These are phyloP conservation scores for Drosophila subsilvestris DNA, from an alignment of 2,888 invertebrate species.

Conservation along the genomic window DNA sequence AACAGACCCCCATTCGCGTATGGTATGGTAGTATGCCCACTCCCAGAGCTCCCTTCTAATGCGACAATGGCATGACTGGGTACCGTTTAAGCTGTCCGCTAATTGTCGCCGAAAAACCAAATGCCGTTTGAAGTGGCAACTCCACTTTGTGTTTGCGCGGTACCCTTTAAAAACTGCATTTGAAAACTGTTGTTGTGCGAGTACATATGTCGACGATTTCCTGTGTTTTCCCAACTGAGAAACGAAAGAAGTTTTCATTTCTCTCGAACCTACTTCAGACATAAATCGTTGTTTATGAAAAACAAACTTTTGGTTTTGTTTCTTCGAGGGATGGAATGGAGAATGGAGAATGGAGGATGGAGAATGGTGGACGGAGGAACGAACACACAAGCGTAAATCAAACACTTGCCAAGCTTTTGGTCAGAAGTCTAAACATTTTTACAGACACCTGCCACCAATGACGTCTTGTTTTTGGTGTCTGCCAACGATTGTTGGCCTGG, in stretches of 20 bases:
- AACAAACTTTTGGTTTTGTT: conserved; percentile 46
- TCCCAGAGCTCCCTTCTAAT: conserved; percentile 45
- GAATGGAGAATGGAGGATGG: background rate
- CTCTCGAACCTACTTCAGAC: conserved; percentile 22
- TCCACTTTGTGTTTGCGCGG: conserved; percentile 8
- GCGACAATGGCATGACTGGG: conserved; percentile 65
- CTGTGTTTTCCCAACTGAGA: conserved; percentile 60
- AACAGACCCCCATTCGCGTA: background rate
- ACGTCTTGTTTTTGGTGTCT: conserved; percentile 67
- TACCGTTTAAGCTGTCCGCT: conserved; percentile 48
- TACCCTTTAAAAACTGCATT: conserved; percentile 6
- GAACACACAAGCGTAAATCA: conserved; percentile 61
- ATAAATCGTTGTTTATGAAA: conserved; percentile 68
- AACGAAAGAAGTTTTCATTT: conserved; percentile 34
- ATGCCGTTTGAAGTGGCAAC: conserved; percentile 58
- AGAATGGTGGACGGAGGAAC: background rate
- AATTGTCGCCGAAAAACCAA: conserved; percentile 62
- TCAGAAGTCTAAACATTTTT: conserved; percentile 76
- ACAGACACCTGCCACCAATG: conserved; percentile 79
- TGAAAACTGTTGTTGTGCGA: conserved; percentile 53
- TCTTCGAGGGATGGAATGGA: conserved; percentile 6
- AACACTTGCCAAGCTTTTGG: conserved; percentile 59
- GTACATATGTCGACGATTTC: conserved; percentile 55
- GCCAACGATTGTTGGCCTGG: conserved; percentile 56
- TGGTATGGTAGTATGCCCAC: conserved; percentile 2